phyloP scores from a whole-genome alignment of 2,888 invertebrate species.

The Acheta domesticus region DNA sequence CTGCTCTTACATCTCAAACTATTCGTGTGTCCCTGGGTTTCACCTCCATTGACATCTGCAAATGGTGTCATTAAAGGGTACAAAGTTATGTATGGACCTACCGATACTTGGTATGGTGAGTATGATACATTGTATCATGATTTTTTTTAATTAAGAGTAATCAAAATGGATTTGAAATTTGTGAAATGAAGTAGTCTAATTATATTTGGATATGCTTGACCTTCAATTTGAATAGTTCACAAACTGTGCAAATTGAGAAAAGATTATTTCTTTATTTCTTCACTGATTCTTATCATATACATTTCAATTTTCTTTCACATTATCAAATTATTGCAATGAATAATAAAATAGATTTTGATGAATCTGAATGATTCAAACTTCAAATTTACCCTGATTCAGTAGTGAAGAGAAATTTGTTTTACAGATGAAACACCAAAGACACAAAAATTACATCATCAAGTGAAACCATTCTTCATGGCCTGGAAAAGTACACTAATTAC shows the following conservation, averaged over 20 bases:
- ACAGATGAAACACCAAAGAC: constrained; percentile 85
- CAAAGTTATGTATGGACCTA: constrained; percentile 88
- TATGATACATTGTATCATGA: constrained; percentile 40
- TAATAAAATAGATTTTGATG: no score
- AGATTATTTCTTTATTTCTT: no score
- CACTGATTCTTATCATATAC: no score
- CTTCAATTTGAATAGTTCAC: no score
- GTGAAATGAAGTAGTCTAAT: background rate
- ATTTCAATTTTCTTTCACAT: no score
- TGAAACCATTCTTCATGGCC: constrained; percentile 87
- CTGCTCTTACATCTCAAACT: constrained; percentile 88
- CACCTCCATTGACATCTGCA: constrained; percentile 85
- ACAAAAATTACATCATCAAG: constrained; percentile 89
- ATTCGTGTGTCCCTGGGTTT: constrained; percentile 93
- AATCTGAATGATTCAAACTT: no score
- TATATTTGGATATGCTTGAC: background rate
- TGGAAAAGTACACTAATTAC: constrained; percentile 94
- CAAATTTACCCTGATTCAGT: no score
- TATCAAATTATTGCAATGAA: no score
- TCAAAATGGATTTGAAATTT: background rate
- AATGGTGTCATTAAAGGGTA: constrained; percentile 95
- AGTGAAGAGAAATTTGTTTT: constrained; percentile 34
- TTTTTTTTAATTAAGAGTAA: constrained; percentile 19
- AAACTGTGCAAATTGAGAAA: no score
- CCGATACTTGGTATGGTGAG: constrained; percentile 88